Evolutionary conservation across 1,140 invertebrate species (phyloP).

Genomic region (Drosophila paulistorum): DNA sequence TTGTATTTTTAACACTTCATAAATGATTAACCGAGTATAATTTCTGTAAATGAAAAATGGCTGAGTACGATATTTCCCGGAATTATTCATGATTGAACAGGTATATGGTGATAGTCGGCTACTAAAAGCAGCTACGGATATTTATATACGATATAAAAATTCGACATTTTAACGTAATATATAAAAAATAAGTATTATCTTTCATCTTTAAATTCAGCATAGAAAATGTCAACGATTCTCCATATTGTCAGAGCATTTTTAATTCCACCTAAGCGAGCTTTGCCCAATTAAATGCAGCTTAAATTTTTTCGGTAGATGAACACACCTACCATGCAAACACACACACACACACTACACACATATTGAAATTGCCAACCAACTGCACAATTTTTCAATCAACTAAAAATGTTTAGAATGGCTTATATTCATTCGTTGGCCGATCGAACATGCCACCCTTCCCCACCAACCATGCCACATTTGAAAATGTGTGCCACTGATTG

Average conservation of each 20-base stretch:
- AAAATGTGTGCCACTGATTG: conserved; percentile 73
- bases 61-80: too few relatives aligned
- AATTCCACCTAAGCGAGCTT: conserved; percentile 42
- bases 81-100: too few relatives aligned
- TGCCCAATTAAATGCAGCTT: conserved; percentile 76
- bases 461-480: background rate
- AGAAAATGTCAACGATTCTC: conserved; percentile 25
- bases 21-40: too few relatives aligned
- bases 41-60: too few relatives aligned
- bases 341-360: conserved; percentile 6
- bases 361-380: conserved; percentile 66
- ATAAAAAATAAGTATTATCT: background rate
- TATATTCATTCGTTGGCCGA: conserved; percentile 64
- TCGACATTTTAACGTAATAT: background rate
- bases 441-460: conserved; percentile 46
- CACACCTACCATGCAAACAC: background rate
- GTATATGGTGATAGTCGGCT: too few relatives aligned
- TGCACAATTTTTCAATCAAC: conserved; percentile 81
- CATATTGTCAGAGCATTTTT: conserved; percentile 54
- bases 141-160: too few relatives aligned
- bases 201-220: conserved; percentile 1
- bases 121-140: too few relatives aligned
- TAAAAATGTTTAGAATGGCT: conserved; percentile 78
- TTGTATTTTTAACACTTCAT: too few relatives aligned
- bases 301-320: conserved; percentile 40